Evolutionary conservation across 2,888 invertebrate genomes (phyloP), one percentile per base, ranked within the genome.

Genomic region (Micoletzkya japonica): DNA sequence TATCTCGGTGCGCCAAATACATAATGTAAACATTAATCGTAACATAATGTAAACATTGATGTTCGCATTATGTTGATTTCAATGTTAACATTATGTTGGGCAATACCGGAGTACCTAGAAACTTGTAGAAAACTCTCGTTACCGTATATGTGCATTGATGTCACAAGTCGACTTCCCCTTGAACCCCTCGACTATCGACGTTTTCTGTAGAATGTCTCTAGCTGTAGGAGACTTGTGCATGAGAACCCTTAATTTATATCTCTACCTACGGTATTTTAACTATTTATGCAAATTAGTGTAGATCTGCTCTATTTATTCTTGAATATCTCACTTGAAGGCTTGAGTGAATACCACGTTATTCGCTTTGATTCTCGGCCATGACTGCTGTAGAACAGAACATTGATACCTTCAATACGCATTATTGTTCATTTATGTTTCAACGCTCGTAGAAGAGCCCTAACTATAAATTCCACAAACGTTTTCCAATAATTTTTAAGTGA

Each of bases 151-250:
- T 10, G 68, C 68, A 24, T 57, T 57, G 32, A 68, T 57, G 58
- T 68, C 68, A 24, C 57, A 68, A 2, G 57, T 32, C 3, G 68
- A 68, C 26, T 68, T 37, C 34, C 58, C 24, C 54, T 72, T 72
- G 72, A 84, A 84, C 36, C 82, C 81, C 24, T 80, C 83, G 30
- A 84, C 83, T 26, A 84, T 84, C 4, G 78, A 78, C 81, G 81
- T 83, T 70, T 84, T 84, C 67, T 84, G 84, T 74, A 84, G 83
- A 74, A 84, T 79, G 64, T 84, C 84, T 1, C 78, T 72, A 14
- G 72, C 72, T 0, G 75, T 70, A 24, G 74, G 69, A 20, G 78
- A 78, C 34, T 77, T 76, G 73, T 73, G 72, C 67, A 75, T 75
- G 4, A 80, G 63, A 30, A 73, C 59, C 66, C 76, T 73, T 32